Evolutionary conservation across 2,797 vertebrate species (phyloP), one percentile per base, ranked within the genome.

Genomic region (Cynopterus sphinx): DNA sequence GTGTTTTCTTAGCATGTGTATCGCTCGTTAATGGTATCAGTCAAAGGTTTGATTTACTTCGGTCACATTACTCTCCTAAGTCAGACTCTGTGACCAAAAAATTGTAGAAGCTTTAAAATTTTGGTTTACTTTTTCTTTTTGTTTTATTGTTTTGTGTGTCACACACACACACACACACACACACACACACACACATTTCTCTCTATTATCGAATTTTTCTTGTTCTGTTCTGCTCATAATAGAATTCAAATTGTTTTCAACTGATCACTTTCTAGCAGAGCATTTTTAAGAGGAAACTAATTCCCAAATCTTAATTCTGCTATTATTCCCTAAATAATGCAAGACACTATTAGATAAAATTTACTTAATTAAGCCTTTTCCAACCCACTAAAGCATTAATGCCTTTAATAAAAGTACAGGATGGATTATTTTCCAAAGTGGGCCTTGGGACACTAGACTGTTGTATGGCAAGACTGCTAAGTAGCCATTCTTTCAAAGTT

Each of bases 281-380:
- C 73, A 84, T 53, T 67, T 87, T 93, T 53, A 95, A 79, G 49
- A 74, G 39, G n/a, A 84, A 95, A 67, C 65, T 49, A 61, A 74
- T 28, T 59, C 53, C 41, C n/a, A 94, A 93, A 67, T 79, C 21
- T 68, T 93, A 59, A 81, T 13, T 85, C 28, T 83, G 41, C 28
- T 84, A 26, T 89, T 51, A 77, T 49, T 75, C 61, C 59, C 68
- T 87, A 70, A 95, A 90, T 49, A 77, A 15, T 49, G 31, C 39
- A 90, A 92, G 16, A 63, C 39, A 82, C 22, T 49, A 57, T 71
- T 75, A 49, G 46, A 77, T 63, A 41, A 57, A 59, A 33, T 75
- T 82, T 57, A 63, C 77, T 77, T 87, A 93, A 83, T 87, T 36
- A 41, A 19, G 36, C 55, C 19, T 86, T 86, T 39, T 83, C 46